Evolutionary conservation across 2,113 vertebrate genomes (phyloP).

Genomic region (Erythrocebus patas): DNA sequence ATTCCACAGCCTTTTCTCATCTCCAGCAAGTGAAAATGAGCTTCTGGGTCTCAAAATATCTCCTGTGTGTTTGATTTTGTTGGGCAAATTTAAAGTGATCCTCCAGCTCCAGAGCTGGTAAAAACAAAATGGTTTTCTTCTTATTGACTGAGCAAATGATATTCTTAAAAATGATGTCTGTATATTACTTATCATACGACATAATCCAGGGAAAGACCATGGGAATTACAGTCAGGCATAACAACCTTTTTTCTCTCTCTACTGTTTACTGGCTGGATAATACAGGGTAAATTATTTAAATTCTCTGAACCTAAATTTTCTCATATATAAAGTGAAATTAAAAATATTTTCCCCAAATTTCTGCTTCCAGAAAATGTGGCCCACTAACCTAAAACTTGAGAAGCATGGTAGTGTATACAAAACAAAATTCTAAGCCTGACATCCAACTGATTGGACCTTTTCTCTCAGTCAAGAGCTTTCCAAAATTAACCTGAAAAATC

Average conservation of each 20-base stretch:
- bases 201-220: background rate
- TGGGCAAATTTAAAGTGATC: slow-evolving; percentile 23
- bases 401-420: too few relatives aligned
- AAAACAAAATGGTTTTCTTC: slow-evolving; percentile 7
- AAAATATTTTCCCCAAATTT: background rate
- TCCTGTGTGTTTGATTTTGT: background rate
- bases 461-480: too few relatives aligned
- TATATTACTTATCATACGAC: background rate
- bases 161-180: background rate
- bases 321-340: background rate
- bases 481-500: too few relatives aligned
- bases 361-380: background rate
- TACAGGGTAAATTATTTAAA: background rate
- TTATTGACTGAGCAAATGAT: background rate
- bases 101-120: background rate
- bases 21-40: background rate
- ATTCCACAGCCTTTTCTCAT: slow-evolving; percentile 49
- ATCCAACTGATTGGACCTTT: too few relatives aligned
- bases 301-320: background rate
- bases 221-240: background rate
- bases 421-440: too few relatives aligned
- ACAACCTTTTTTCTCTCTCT: background rate
- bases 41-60: background rate
- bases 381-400: background rate
- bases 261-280: background rate